Conservation (phyloP, 2,888 invertebrate genomes). For the Meandrusa payeni region DNA sequence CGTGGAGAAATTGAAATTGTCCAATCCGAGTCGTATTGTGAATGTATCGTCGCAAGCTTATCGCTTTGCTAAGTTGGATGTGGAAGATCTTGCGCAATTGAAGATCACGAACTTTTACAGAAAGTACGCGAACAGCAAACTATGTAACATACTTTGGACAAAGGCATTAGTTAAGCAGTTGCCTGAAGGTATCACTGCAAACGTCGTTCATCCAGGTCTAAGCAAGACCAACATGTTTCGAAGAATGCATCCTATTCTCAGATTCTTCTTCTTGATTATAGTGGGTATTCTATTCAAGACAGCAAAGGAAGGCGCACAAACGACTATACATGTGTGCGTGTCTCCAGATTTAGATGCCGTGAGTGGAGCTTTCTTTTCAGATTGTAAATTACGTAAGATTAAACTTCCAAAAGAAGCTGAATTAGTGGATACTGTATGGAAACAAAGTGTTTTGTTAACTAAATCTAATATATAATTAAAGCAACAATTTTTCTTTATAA, state of each 20-base stretch:
- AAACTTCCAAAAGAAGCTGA: conserved; percentile 8
- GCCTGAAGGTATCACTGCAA: conserved; percentile 83
- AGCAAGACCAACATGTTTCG: conserved; percentile 89
- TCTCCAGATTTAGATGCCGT: conserved; percentile 85
- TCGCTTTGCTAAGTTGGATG: conserved; percentile 67
- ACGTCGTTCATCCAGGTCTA: conserved; percentile 91
- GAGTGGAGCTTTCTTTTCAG: conserved; percentile 87
- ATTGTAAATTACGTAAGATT: conserved; percentile 78
- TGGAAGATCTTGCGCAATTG: conserved; percentile 30
- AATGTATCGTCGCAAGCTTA: conserved; percentile 63
- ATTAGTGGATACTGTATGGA: conserved; percentile 1
- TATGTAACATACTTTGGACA: conserved; percentile 58
- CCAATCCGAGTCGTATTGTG: conserved; percentile 64
- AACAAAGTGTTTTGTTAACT: conserved; percentile 11
- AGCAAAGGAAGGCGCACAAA: conserved; percentile 88
- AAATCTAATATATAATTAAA: too few species aligned
- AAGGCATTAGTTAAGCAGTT: conserved; percentile 56
- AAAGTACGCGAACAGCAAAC: conserved; percentile 57
- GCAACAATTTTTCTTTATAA: too few species aligned
- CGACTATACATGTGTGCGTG: conserved; percentile 85
- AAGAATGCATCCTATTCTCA: conserved; percentile 60
- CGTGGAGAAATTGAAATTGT: conserved; percentile 60
- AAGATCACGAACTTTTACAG: not conserved
- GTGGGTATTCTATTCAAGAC: conserved; percentile 84
- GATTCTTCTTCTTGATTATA: conserved; percentile 77